Conservation (phyloP, 1,140 invertebrate genomes). For the Drosophila kohkoa region DNA sequence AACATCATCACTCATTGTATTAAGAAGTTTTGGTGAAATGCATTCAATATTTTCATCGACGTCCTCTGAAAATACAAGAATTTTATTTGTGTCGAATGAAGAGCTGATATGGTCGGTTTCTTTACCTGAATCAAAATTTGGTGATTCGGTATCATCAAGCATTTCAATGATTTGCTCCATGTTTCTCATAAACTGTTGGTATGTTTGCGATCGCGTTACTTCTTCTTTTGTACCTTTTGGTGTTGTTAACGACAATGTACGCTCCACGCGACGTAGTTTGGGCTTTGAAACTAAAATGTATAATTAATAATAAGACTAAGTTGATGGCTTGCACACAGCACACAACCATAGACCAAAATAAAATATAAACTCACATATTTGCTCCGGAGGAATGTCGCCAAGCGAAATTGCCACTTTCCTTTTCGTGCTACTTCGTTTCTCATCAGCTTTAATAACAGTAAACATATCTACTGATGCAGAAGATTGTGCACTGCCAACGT, state of each 20-base stretch:
- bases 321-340: not conserved
- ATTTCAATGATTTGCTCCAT: constrained; percentile 96
- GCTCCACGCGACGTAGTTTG: constrained; percentile 93
- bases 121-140: constrained; percentile 85
- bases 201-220: constrained; percentile 97
- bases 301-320: not conserved
- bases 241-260: constrained; percentile 90
- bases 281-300: constrained; percentile 86
- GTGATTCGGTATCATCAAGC: constrained; percentile 91
- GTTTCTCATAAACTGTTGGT: constrained; percentile 94
- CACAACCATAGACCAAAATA: not conserved
- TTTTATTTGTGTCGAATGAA: not conserved
- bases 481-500: constrained; percentile 16
- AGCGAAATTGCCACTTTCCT: constrained; percentile 65
- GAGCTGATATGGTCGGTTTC: not conserved
- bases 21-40: constrained; percentile 90
- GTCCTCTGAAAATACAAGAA: constrained; percentile 85
- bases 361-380: constrained; percentile 71
- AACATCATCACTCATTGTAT: constrained; percentile 94
- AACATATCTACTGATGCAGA: constrained; percentile 65
- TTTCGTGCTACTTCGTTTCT: constrained; percentile 65
- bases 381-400: constrained; percentile 79
- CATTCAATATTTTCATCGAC: constrained; percentile 86
- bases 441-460: constrained; percentile 79
- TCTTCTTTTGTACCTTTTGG: constrained; percentile 95